phyloP scores from a whole-genome alignment of 2,113 vertebrate species.

The Microtus richardsoni region DNA sequence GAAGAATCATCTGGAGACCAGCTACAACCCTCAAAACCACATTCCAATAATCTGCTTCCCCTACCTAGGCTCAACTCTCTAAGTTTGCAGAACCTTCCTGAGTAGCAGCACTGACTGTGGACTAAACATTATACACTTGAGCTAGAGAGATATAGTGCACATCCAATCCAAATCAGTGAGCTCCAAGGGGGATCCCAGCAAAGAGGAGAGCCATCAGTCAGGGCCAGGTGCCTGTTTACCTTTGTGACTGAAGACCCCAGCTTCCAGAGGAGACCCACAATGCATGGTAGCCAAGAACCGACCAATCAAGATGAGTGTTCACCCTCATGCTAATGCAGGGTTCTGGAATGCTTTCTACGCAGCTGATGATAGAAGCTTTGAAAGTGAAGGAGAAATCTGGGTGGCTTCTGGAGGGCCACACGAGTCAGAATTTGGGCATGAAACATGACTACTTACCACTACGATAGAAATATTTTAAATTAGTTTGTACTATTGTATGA shows the following conservation, averaged over 20 bases:
- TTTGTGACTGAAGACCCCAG: background rate
- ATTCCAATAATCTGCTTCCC: background rate
- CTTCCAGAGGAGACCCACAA: background rate
- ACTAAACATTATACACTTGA: background rate
- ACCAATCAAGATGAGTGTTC: background rate
- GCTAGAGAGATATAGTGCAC: too few species aligned
- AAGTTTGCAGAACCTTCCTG: background rate
- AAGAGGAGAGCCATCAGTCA: background rate
- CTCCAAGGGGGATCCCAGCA: background rate
- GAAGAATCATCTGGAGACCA: background rate
- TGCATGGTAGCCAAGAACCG: background rate
- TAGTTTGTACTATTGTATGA: background rate
- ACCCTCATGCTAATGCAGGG: background rate
- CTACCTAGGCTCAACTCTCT: background rate
- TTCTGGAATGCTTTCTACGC: background rate
- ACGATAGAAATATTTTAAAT: conserved; percentile 36
- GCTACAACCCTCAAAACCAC: background rate
- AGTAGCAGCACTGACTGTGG: too few species aligned
- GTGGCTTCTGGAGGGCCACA: background rate
- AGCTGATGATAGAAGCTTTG: background rate
- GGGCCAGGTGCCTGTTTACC: background rate
- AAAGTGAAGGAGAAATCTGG: background rate
- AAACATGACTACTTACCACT: background rate
- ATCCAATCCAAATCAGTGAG: background rate
- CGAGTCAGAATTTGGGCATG: background rate